Evolutionary conservation across 2,888 invertebrate species (phyloP), one percentile per base, ranked within the genome.

Genomic region (Dorcus parallelipipedus): DNA sequence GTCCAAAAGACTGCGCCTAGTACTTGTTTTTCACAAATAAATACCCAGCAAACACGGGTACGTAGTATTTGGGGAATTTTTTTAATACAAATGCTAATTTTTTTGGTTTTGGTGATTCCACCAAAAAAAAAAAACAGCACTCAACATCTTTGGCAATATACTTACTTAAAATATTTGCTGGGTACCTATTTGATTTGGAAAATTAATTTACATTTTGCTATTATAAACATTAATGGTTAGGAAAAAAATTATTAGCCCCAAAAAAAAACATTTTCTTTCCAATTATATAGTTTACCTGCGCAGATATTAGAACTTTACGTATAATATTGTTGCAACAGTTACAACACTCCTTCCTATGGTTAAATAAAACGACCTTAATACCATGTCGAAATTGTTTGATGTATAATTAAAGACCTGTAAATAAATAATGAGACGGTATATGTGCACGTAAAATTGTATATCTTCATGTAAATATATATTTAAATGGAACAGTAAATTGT

Each of bases 401-500:
- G 26, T 33, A 33, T 33, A 33, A 33, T 33, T 33, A 52, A 55
- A 56, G 42, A 50, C 51, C 38, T 58, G 41, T 39, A 58, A 43
- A 56, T 57, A 20, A 48, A 56, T 54, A 38, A 43, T 50, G 47
- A 54, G 52, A 33, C 26, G 26, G 26, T 57, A 54, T 51, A 52
- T 52, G 50, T 62, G 60, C 58, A 58, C 50, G 52, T 26, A 58
- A 62, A 60, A 51, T 56, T 63, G 61, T 63, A 59, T 63, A 63
- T 61, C 61, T 54, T 52, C 59, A 59, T 63, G 63, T 63, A 63
- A 63, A 63, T 63, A 63, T 55, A 59, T 57, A 40, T 23, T 38
- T 40, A 39, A 48, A 54, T 33, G 26, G 26, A 33, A 33, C 26
- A 33, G 26, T 33, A 33, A 33, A 33, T 33, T 3, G 26, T 33